Base-by-base conservation (phyloP, 2,888 invertebrate genomes). In the Scaptomyza polygonia region DNA sequence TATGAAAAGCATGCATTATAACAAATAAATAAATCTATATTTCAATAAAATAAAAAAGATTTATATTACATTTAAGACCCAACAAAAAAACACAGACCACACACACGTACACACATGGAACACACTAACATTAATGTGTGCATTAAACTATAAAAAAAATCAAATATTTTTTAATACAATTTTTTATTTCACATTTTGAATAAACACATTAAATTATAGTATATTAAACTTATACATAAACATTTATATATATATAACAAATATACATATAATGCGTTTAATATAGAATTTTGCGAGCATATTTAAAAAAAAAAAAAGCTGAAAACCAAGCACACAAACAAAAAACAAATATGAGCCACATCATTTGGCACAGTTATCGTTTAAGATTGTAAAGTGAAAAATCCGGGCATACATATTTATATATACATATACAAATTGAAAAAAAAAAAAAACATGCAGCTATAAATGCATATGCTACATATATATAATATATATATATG, bases 211-310 rank as follows among this genome's bases (percentile, higher is more conserved):
- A 57, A 86, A 80, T 86, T 72, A 64, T 65, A 76, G 53, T 66
- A 64, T 67, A 72, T 72, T 57, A 44, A 86, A 82, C 62, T 67
- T 70, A 82, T 74, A 76, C 49, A 75, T 52, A 63, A 61, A 63
- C 25, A 25, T 25, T 25, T 25, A 25, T 25, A 25, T 29, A 5
- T 4, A 25, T 29, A 63, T 51, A 47, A 47, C 18, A 49, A 9
- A 36, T 48, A 71, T 52, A 69, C 55, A 68, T 65, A 74, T 67
- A 81, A 57, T 67, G 56, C 57, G 83, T 82, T 87, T 72, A 80
- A 75, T 71, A 83, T 80, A 80, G 88, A 86, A 66, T 82, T 88
- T 80, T 80, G 88, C 88, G 85, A 85, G 86, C 78, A 77, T 81
- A 88, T 80, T 87, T 63, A 86, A 58, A 58, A 61, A 52, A 57